Evolutionary conservation across 1,140 invertebrate species (phyloP).

Genomic region (Drosophila nasuta): DNA sequence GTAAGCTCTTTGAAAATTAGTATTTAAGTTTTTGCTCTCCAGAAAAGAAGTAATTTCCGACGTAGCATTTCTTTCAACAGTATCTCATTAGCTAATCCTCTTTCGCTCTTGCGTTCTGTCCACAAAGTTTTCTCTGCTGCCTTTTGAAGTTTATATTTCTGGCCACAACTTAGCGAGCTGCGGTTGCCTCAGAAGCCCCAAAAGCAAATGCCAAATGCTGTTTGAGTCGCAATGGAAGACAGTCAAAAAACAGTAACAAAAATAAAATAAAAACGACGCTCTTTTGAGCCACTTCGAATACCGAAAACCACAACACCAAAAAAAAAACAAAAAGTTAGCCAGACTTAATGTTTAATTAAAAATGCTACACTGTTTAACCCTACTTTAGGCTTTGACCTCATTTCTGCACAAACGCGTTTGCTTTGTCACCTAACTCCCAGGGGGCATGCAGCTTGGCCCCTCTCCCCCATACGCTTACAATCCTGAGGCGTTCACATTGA

Average conservation of each 20-base stretch:
- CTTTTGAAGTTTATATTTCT: conserved; percentile 59
- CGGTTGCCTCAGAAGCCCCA: conserved; percentile 44
- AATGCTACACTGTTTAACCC: conserved; percentile 58
- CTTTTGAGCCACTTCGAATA: conserved; percentile 24
- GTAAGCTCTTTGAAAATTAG: conserved; percentile 6
- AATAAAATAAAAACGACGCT: conserved; percentile 17
- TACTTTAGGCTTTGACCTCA: conserved; percentile 57
- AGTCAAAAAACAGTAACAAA: conserved; percentile 23
- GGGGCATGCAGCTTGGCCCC: conserved; percentile 4
- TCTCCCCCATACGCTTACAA: no score
- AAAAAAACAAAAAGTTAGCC: conserved; percentile 15
- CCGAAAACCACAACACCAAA: conserved; percentile 43
- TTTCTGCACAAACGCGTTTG: conserved; percentile 20
- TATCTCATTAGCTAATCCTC: conserved; percentile 43
- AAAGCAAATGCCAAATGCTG: conserved; percentile 42
- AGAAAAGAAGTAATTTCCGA: background rate
- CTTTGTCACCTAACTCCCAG: conserved; percentile 54
- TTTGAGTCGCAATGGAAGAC: conserved; percentile 17
- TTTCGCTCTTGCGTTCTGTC: conserved; percentile 25
- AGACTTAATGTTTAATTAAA: conserved; percentile 75
- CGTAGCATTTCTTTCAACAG: conserved; percentile 26
- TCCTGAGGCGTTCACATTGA: conserved; percentile 52
- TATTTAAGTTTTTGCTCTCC: background rate
- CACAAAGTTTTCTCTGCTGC: conserved; percentile 27
- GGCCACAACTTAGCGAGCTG: conserved; percentile 61